Conservation (phyloP, 1,140 invertebrate species). For the Aphidius ervi region DNA sequence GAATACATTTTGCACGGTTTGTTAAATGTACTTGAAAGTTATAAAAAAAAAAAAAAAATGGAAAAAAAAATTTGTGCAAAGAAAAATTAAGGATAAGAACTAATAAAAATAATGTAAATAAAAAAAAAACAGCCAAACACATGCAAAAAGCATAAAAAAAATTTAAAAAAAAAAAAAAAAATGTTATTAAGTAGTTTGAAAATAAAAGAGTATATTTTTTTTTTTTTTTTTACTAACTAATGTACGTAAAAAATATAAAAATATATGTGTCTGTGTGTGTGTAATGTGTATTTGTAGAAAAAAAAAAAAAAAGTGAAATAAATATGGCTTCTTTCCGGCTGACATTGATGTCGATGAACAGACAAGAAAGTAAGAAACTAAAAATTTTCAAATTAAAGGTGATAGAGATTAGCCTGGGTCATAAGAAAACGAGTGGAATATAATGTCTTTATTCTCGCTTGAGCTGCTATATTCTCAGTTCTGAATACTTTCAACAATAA, state of each 20-base stretch:
- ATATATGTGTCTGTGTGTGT: too few relatives aligned
- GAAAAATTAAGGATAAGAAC: too few relatives aligned
- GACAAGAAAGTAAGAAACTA: constrained; percentile 12
- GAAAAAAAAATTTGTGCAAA: too few relatives aligned
- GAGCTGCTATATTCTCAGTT: constrained; percentile 28
- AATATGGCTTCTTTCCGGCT: constrained; percentile 21
- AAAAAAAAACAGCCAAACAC: neutral
- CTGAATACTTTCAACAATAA: constrained; percentile 27
- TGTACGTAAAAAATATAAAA: too few relatives aligned
- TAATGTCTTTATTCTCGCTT: constrained; percentile 33
- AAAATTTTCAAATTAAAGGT: constrained; percentile 3
- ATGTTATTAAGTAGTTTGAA: neutral
- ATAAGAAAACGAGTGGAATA: constrained; percentile 27
- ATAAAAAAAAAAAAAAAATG: too few relatives aligned
- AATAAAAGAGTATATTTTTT: neutral
- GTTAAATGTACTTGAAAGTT: too few relatives aligned
- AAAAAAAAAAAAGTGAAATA: neutral
- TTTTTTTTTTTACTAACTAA: too few relatives aligned
- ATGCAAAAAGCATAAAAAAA: neutral
- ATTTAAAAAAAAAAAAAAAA: neutral
- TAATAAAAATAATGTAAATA: neutral
- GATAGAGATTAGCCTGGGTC: constrained; percentile 17
- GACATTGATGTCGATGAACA: neutral
- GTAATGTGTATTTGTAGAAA: too few relatives aligned
- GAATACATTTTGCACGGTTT: constrained; percentile 4